Conservation (phyloP, 2,113 vertebrate species). For the Sturnira hondurensis region DNA sequence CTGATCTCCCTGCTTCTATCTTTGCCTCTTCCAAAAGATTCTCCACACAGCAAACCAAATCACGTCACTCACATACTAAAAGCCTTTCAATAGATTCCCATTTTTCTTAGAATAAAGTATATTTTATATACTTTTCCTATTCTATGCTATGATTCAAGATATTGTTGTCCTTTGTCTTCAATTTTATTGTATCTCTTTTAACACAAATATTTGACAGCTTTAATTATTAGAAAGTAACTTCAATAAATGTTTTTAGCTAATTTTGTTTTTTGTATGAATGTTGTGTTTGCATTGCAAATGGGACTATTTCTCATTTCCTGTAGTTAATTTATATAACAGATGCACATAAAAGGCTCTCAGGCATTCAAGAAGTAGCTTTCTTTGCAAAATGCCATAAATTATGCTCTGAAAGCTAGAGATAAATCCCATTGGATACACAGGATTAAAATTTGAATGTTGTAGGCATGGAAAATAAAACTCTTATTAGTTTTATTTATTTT, state of each 20-base stretch:
- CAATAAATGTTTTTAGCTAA: background rate
- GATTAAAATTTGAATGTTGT: background rate
- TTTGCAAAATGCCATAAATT: background rate
- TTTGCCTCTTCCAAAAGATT: background rate
- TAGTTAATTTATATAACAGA: constrained; percentile 10
- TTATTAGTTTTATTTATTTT: background rate
- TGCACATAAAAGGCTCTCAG: background rate
- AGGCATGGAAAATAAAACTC: background rate
- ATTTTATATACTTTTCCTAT: background rate
- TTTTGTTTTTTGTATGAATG: background rate
- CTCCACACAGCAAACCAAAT: background rate
- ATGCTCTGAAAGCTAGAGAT: background rate
- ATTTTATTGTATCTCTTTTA: background rate
- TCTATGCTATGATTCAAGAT: background rate
- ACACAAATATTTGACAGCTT: background rate
- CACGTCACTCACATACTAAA: background rate
- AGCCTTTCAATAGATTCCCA: background rate
- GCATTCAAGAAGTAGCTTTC: background rate
- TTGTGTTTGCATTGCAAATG: constrained; percentile 41
- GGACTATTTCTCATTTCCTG: background rate
- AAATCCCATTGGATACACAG: background rate
- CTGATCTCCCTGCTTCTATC: background rate
- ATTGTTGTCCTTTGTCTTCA: background rate
- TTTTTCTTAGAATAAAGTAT: background rate
- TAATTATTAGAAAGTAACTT: constrained; percentile 2